Evolutionary conservation across 2,797 vertebrate species (phyloP), one percentile per base, ranked within the genome.

Genomic region (Phoebastria nigripes): DNA sequence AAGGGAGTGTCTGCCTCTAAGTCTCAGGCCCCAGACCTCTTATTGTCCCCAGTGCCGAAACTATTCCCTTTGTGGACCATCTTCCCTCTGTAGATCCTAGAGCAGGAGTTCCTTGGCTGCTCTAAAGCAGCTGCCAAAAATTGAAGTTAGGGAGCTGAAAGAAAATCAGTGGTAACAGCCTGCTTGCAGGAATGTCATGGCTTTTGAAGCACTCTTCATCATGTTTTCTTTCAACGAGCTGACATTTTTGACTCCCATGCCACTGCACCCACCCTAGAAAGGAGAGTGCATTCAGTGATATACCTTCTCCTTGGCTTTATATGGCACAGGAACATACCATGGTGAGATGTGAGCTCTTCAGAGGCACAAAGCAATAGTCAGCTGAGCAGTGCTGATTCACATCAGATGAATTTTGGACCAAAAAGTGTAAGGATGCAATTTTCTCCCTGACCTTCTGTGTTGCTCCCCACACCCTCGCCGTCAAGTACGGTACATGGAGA

Each of bases 1-100:
- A 83, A 96, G 89, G 88, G 93, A 94, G 84, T 65, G 61, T 76
- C 93, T 91, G 69, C 62, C 70, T 87, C 72, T 33, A 8, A 93
- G 65, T 86, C 69, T 67, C 76, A 54, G 56, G 37, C 82, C 67
- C 15, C 89, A 85, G 71, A 92, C 61, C 25, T 90, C 72, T 88
- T n/a, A 89, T 82, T 91, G 89, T 96, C 69, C 87, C 72, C 71
- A 78, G 59, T 14, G 52, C 78, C 1, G 14, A 70, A 82, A 70
- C 59, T 65, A 17, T 85, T 80, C 77, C 31, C 49, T 87, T 58
- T 84, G 71, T n/a, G 81, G 67, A 63, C 1, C 2, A 3, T 71
- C 56, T 65, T 87, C 51, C 47, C 41, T 77, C 77, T 77, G 63
- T 46, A 77, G 37, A 26, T 84, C 47, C 81, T 67, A 33, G 31